Conservation (phyloP, 2,797 vertebrate species). For the Protonibea diacanthus region DNA sequence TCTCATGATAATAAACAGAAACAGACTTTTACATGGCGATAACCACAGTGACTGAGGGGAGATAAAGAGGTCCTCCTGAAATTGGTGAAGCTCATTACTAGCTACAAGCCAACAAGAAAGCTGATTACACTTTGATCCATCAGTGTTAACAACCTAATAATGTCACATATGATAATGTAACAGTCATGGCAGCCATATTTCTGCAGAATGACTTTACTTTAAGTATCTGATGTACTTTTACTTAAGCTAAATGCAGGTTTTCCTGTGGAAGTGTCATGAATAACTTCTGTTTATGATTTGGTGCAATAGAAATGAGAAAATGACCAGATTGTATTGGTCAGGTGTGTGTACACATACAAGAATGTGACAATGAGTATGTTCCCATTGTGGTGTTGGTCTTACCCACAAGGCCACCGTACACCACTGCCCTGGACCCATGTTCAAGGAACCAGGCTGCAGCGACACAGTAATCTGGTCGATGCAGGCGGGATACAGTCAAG, state of each 20-base stretch:
- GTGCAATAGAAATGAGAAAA: no score
- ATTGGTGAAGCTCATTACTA: no score
- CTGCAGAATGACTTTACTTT: neutral
- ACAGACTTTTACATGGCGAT: neutral
- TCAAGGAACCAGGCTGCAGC: neutral
- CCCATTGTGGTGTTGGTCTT: neutral
- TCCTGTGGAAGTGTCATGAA: no score
- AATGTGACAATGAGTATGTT: no score
- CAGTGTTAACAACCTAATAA: neutral
- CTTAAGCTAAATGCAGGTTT: no score
- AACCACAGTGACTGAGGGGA: neutral
- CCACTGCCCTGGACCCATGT: neutral
- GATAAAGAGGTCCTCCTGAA: neutral
- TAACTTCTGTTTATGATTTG: no score
- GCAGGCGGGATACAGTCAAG: constrained; percentile 85
- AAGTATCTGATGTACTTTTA: neutral
- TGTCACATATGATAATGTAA: neutral
- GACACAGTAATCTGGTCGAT: constrained; percentile 46
- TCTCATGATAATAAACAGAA: neutral
- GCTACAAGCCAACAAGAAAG: no score
- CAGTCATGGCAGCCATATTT: neutral
- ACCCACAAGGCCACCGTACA: neutral
- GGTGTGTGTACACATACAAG: no score
- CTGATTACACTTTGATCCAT: neutral
- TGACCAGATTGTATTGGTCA: no score